Conservation (phyloP, 1,140 invertebrate genomes). For the Drosophila willistoni region DNA sequence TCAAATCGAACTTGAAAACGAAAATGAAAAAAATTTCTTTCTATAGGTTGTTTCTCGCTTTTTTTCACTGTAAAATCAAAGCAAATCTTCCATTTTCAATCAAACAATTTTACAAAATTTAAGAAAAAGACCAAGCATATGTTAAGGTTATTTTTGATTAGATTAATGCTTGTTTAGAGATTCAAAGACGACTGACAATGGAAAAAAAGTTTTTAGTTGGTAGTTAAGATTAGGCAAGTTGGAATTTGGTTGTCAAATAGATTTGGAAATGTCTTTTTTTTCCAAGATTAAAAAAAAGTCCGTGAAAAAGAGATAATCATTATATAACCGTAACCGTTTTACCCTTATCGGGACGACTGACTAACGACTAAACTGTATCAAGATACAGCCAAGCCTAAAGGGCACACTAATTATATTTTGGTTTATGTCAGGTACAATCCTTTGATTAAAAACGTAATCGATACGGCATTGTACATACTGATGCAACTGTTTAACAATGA, state of each 20-base stretch:
- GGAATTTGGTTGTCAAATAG: slow-evolving; percentile 20
- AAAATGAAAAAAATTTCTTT: slow-evolving; percentile 34
- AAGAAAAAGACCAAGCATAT: slow-evolving; percentile 33
- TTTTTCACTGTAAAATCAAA: slow-evolving; percentile 5
- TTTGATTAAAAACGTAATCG: no score
- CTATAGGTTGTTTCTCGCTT: no score
- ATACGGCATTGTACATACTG: no score
- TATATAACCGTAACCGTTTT: slow-evolving; percentile 29
- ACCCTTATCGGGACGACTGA: no score
- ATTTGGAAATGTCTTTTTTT: slow-evolving; percentile 17
- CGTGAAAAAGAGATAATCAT: no score
- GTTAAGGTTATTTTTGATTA: slow-evolving; percentile 24
- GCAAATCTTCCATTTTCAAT: slow-evolving; percentile 24
- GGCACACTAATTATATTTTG: no score
- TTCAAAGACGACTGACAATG: background rate
- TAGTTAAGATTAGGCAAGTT: slow-evolving; percentile 33
- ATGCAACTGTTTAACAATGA: background rate
- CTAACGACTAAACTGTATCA: no score
- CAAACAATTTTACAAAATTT: slow-evolving; percentile 39
- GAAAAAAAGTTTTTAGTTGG: slow-evolving; percentile 27
- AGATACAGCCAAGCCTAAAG: no score
- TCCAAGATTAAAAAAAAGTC: background rate
- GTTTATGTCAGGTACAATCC: no score
- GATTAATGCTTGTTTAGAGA: slow-evolving; percentile 32
- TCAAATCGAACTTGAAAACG: slow-evolving; percentile 53